Evolutionary conservation across 2,888 invertebrate genomes (phyloP).

Genomic region (Xestoiulus laeticollis): DNA sequence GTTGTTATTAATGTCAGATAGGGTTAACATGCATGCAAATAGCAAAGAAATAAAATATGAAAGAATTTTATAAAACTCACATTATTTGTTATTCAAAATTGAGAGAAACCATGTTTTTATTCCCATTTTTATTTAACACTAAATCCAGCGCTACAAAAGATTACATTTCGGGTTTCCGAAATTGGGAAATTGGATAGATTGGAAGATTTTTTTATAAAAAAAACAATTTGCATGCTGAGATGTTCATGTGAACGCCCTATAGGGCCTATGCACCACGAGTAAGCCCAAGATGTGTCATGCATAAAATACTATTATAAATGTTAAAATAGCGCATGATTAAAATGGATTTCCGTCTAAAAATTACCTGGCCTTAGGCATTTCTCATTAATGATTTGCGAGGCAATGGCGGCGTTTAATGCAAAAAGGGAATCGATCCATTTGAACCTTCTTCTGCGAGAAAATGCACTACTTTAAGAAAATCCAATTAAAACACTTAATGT

Average conservation of each 20-base stretch:
- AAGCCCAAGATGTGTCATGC: background rate
- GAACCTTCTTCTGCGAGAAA: background rate
- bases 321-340: slow-evolving; percentile 29
- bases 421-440: background rate
- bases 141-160: background rate
- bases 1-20: background rate
- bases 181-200: background rate
- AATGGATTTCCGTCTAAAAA: background rate
- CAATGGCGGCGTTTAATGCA: background rate
- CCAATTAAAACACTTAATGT: slow-evolving; percentile 31
- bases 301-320: slow-evolving; percentile 22
- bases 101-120: background rate
- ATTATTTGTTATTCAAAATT: background rate
- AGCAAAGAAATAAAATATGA: no score
- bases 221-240: no score
- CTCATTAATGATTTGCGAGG: background rate
- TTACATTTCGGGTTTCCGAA: background rate
- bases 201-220: background rate
- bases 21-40: background rate
- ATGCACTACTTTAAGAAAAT: background rate
- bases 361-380: background rate
- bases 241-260: no score
- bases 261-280: no score
- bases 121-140: background rate
- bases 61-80: background rate